A percentile compares a stretch with the other conserved stretches of the same genome.
Conservation (phyloP, 2,888 invertebrate species). For the Saturnia pavonia region DNA sequence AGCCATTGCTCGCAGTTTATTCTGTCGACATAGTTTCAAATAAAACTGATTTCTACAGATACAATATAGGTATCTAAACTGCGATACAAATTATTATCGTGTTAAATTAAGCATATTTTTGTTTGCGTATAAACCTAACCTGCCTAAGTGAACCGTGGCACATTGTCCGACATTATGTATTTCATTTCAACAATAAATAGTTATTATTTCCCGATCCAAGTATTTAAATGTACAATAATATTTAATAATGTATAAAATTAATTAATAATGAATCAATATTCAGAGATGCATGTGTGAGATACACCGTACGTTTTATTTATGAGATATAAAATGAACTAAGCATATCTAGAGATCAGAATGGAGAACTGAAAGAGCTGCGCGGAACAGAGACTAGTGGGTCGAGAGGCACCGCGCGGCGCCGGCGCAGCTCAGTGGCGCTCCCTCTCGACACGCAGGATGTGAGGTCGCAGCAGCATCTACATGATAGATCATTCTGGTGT, state of each 20-base stretch:
- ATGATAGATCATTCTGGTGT: not conserved
- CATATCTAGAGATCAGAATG: not conserved
- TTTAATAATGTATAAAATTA: not conserved
- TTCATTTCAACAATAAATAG: no score
- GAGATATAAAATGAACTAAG: not conserved
- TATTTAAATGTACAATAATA: not conserved
- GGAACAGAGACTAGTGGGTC: no score
- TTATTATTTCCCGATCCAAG: not conserved
- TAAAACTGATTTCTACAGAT: not conserved
- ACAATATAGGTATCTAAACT: not conserved
- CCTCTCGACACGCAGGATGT: no score
- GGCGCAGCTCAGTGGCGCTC: no score
- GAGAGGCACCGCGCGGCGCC: no score
- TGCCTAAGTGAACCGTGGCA: no score
- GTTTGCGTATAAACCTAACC: no score
- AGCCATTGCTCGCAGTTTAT: not conserved
- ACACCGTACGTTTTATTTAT: slow-evolving; percentile 7
- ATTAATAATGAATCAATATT: slow-evolving; percentile 22
- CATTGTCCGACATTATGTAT: no score
- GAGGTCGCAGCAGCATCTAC: not conserved
- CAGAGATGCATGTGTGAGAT: no score
- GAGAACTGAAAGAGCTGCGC: not conserved
- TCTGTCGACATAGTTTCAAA: not conserved
- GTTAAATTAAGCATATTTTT: no score
- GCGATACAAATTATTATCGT: no score